Conservation (phyloP, 2,888 invertebrate species). For the Ophion ventricosus region DNA sequence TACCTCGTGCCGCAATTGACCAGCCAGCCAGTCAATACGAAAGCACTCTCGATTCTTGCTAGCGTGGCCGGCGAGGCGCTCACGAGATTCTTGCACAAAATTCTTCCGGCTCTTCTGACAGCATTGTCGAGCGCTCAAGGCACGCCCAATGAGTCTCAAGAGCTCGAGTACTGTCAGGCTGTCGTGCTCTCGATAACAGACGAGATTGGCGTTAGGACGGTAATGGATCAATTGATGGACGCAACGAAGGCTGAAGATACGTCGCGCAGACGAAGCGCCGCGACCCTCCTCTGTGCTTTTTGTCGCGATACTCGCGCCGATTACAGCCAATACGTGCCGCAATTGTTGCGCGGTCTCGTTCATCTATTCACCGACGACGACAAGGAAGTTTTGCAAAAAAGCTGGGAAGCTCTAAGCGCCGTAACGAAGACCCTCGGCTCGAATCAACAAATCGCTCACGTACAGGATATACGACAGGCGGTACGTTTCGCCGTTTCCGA, state of each 20-base stretch:
- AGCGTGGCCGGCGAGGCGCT: constrained; percentile 97
- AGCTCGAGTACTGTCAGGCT: constrained; percentile 95
- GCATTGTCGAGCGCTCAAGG: constrained; percentile 90
- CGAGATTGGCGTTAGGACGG: constrained; percentile 93
- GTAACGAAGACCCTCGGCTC: constrained; percentile 95
- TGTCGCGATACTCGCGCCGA: constrained; percentile 95
- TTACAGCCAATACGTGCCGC: constrained; percentile 93
- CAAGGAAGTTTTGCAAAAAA: constrained; percentile 91
- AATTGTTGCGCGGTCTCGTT: constrained; percentile 93
- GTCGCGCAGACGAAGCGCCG: constrained; percentile 91
- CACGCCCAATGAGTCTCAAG: constrained; percentile 87
- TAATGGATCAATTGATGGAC: constrained; percentile 94
- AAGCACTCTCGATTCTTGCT: constrained; percentile 96
- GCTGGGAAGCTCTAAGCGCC: constrained; percentile 96
- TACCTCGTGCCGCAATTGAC: constrained; percentile 98
- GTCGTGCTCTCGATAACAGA: constrained; percentile 96
- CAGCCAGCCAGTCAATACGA: constrained; percentile 94
- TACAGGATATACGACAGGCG: constrained; percentile 95
- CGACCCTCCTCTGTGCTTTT: constrained; percentile 94
- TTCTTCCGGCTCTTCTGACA: constrained; percentile 94
- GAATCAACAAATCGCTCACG: constrained; percentile 93
- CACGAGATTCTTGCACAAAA: constrained; percentile 94
- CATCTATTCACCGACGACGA: constrained; percentile 93
- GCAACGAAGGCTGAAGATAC: constrained; percentile 88
- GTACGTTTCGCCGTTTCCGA: constrained; percentile 96